Evolutionary conservation across 2,797 vertebrate genomes (phyloP), one percentile per base, ranked within the genome.

Genomic region (Tangara arthus): DNA sequence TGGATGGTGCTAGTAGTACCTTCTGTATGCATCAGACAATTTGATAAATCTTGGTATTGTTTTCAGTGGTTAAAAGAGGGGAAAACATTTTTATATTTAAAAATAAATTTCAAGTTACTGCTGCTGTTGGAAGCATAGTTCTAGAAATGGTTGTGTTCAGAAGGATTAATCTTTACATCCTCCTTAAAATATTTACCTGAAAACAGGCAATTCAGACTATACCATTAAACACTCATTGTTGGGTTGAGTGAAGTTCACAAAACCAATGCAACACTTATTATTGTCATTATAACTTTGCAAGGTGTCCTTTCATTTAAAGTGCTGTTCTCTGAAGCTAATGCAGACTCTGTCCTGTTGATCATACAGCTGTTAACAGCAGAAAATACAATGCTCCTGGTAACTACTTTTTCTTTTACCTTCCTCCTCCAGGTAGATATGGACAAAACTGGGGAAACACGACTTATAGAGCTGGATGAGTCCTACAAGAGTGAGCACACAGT

Each of bases 401-500:
- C 44, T 69, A 0, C 37, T 41, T 49, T n/a, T 57, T 37, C 35
- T 76, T 53, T 90, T 86, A 63, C 91, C 50, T 2, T 76, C 49
- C 49, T 93, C 44, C 18, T 96, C 55, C 97, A 99, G 99, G 98
- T 99, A 93, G 99, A 99, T 97, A 97, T 91, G 41, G 99, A 99
- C 70, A 98, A 97, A 94, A 98, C 95, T 30, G 98, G 99, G 91
- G 99, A 99, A 87, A 97, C 98, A 23, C 98, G 98, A 63, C 98
- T 99, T 65, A 99, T 99, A 71, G 99, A 99, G 95, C 97, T 99
- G 97, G 99, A 99, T 90, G 99, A 99, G 83, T 99, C 99, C 30
- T 98, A 99, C 97, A 98, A 98, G 97, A 99, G 99, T 22, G 99
- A 99, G 95, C 99, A 99, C 96, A 99, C 99, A 0, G 99, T 99